Evolutionary conservation across 1,140 invertebrate genomes (phyloP).

Genomic region (Portunus trituberculatus): DNA sequence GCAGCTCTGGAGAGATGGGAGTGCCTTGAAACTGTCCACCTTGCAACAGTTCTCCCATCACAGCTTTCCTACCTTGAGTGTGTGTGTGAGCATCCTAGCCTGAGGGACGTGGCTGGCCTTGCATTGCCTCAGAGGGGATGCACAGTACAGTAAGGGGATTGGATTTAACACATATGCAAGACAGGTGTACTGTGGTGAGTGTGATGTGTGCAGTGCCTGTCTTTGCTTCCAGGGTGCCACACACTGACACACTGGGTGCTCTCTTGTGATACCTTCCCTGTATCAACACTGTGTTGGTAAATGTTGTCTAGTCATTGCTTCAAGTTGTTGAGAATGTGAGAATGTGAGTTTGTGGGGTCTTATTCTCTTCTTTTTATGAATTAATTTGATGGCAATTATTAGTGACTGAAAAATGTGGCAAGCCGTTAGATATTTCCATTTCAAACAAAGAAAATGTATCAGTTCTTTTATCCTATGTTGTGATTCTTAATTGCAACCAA

Average conservation of each 20-base stretch:
- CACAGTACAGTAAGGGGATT: neutral
- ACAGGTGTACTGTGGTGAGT: neutral
- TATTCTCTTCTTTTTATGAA: too few relatives aligned
- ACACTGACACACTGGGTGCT: neutral
- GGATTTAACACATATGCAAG: neutral
- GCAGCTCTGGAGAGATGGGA: neutral
- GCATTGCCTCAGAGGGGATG: neutral
- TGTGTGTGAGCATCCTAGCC: neutral
- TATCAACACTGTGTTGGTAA: too few relatives aligned
- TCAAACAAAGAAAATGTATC: too few relatives aligned
- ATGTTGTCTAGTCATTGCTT: too few relatives aligned
- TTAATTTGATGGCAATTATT: too few relatives aligned
- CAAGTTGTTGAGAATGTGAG: too few relatives aligned
- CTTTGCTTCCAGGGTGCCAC: neutral
- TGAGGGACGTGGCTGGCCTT: neutral
- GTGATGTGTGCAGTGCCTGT: neutral
- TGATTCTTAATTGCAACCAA: too few relatives aligned
- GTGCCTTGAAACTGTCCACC: neutral
- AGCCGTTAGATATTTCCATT: too few relatives aligned
- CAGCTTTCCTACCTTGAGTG: neutral
- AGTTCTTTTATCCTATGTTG: too few relatives aligned
- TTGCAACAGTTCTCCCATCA: neutral
- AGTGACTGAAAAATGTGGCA: too few relatives aligned
- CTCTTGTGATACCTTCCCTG: neutral
- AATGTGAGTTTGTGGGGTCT: too few relatives aligned